Evolutionary conservation across 2,888 invertebrate species (phyloP), one percentile per base, ranked within the genome.

Genomic region (Spisula subtruncata): DNA sequence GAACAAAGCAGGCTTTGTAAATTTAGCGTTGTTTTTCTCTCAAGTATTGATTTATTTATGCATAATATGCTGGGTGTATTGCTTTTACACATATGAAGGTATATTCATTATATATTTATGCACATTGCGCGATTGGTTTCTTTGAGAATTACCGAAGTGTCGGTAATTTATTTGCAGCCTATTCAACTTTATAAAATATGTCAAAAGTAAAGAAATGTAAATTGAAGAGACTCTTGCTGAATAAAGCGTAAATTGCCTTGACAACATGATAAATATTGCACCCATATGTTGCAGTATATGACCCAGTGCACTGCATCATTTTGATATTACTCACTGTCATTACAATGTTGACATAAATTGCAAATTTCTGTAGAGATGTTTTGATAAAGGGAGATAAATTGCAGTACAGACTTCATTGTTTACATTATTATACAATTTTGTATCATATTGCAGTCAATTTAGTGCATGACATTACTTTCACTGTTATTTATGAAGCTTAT

Each of bases 1-100:
- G 91, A 92, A 92, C 92, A 92, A 92, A 92, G 92, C 92, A 87
- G 85, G 89, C 89, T 90, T 92, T 92, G 91, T 91, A 83, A 86
- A 79, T 81, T 91, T 92, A 89, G 92, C 92, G 92, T 92, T 92
- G 91, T 92, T 92, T 92, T 92, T 90, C 91, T 66, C 83, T 86
- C 83, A 82, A 89, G 86, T 91, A 91, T 91, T 85, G 89, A 88
- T 89, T 88, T 87, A 91, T 92, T 88, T 92, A 90, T 90, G 90
- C 90, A 85, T 86, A 86, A 89, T 87, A 90, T 84, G 85, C 60
- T 66, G 51, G 83, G 81, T 90, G 86, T 89, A 89, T 83, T 81
- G 46, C 66, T 75, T 86, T 89, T 85, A 86, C 89, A 92, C 89
- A 91, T 82, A 89, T 91, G 88, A 91, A 92, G 92, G 92, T 92